Conservation (phyloP, 2,113 vertebrate species). For the Ardeotis arabs region DNA sequence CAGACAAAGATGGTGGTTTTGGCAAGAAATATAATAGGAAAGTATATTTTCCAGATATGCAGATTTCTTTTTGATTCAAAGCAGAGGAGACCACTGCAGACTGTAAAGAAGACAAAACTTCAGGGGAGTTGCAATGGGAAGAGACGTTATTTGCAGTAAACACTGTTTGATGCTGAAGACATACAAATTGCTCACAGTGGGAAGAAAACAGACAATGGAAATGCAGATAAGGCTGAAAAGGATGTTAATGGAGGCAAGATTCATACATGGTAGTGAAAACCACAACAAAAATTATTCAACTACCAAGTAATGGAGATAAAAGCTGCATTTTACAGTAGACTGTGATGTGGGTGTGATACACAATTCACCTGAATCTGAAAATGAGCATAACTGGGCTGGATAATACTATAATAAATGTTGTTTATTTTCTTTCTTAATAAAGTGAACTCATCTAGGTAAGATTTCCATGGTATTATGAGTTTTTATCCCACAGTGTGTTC, state of each 20-base stretch:
- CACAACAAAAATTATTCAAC: slow-evolving; percentile 17
- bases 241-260: not conserved
- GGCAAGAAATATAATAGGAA: not conserved
- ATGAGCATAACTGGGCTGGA: not conserved
- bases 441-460: slow-evolving; percentile 6
- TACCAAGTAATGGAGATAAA: slow-evolving; percentile 14
- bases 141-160: not conserved
- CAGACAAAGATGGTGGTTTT: not conserved
- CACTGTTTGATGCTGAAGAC: not conserved
- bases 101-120: not conserved
- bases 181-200: not conserved
- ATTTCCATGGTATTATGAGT: not conserved
- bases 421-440: slow-evolving; percentile 38
- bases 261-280: not conserved
- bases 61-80: not conserved
- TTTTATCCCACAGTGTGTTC: not conserved
- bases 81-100: not conserved
- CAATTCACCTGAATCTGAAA: slow-evolving; percentile 14
- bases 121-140: not conserved
- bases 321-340: not conserved
- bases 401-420: not conserved
- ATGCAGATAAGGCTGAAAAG: slow-evolving; percentile 4
- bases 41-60: not conserved
- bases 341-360: not conserved
- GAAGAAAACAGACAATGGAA: not conserved